Evolutionary conservation across 2,888 invertebrate genomes (phyloP).

Genomic region (Tinea semifulvella): DNA sequence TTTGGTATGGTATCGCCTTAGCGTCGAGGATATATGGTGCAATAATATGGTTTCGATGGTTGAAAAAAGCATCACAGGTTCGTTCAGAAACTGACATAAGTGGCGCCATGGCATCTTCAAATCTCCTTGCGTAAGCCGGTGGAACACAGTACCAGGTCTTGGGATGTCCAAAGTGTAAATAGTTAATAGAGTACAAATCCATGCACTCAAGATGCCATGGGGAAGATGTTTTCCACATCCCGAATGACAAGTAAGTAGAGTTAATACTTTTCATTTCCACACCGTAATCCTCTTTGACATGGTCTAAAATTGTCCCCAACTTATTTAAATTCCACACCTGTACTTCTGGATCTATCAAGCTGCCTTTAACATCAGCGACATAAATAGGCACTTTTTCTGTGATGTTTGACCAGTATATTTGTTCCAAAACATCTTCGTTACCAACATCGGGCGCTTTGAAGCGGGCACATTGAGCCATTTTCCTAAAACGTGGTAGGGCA

Average conservation of each 20-base stretch:
- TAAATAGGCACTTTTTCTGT: no score
- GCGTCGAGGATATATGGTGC: not conserved
- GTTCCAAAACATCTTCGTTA: no score
- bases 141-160: not conserved
- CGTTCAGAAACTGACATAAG: not conserved
- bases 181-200: not conserved
- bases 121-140: not conserved
- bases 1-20: not conserved
- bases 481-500: no score
- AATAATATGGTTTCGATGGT: not conserved
- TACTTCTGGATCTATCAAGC: not conserved
- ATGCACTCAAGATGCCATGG: not conserved
- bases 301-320: not conserved
- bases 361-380: no score
- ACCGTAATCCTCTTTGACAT: not conserved
- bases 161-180: not conserved
- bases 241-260: not conserved
- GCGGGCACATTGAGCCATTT: no score
- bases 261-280: not conserved
- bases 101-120: not conserved
- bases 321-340: not conserved
- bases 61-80: not conserved
- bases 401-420: no score
- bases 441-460: no score
- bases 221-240: not conserved